Conservation (phyloP, 2,888 invertebrate species). For the Cephus pygmeus region DNA sequence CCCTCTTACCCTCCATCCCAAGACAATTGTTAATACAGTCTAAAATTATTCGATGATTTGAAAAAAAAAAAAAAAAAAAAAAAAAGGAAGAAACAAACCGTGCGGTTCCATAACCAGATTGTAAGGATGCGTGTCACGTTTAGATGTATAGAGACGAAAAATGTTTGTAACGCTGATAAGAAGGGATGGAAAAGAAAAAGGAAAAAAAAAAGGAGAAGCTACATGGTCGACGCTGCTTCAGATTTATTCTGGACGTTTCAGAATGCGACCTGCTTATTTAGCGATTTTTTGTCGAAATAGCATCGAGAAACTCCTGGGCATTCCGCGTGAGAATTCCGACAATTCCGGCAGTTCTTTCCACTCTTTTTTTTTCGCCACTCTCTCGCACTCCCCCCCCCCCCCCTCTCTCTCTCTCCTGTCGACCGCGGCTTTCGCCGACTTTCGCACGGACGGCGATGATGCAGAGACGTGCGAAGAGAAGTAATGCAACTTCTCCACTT, state of each 20-base stretch:
- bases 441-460: neutral
- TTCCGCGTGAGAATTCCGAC: neutral
- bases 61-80: too few species aligned
- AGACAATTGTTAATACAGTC: too few species aligned
- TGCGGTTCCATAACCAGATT: neutral
- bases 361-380: neutral
- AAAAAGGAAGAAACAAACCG: neutral
- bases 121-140: neutral
- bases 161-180: neutral
- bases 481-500: neutral
- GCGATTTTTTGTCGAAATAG: neutral
- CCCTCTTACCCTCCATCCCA: too few species aligned
- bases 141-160: neutral
- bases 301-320: neutral
- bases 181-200: neutral
- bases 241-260: neutral
- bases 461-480: neutral
- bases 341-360: neutral
- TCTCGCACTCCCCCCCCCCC: neutral
- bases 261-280: neutral
- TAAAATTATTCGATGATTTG: too few species aligned
- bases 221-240: neutral
- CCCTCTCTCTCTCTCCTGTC: neutral
- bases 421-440: neutral
- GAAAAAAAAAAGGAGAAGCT: neutral